Evolutionary conservation across 2,888 invertebrate species (phyloP), one percentile per base, ranked within the genome.

Genomic region (Synanthedon formicaeformis): DNA sequence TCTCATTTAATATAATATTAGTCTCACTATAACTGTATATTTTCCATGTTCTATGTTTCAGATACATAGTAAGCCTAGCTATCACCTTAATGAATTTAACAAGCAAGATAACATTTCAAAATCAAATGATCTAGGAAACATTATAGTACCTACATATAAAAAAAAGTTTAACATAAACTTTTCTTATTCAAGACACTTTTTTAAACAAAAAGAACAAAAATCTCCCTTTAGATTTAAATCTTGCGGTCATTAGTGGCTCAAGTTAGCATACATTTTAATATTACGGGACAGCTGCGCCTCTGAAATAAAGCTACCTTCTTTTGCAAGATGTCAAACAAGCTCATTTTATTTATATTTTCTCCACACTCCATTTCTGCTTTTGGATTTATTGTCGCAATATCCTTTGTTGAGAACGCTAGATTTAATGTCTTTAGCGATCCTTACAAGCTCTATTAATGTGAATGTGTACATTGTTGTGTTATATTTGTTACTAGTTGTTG

Each of bases 261-360:
- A 73, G 70, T 77, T 78, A 71, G 75, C 76, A 80, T 80, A 78
- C 71, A 82, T 82, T 82, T 82, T 78, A 78, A 80, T 80, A 79
- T 74, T 66, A 58, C 57, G 66, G 63, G 73, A 73, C 80, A 78
- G 74, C 77, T 80, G 78, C 60, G 68, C 57, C 68, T 64, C 56
- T 58, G 63, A 60, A 66, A 69, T 65, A 63, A 63, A 65, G 63
- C 60, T 64, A 18, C 12, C 18, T 12, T 63, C 63, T 67, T 68
- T 65, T 64, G 65, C 62, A 66, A 69, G 64, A 77, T 70, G 71
- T 77, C 77, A 75, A 78, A 75, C 68, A 71, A 74, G 66, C 67
- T 68, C 67, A 69, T 73, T 73, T 72, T 77, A 73, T 75, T 73
- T 75, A 70, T 72, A 71, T 72, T 71, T 73, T 69, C 69, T 63